Evolutionary conservation across 2,888 invertebrate genomes (phyloP), one percentile per base, ranked within the genome.

Genomic region (Lasioglossum malachurum): DNA sequence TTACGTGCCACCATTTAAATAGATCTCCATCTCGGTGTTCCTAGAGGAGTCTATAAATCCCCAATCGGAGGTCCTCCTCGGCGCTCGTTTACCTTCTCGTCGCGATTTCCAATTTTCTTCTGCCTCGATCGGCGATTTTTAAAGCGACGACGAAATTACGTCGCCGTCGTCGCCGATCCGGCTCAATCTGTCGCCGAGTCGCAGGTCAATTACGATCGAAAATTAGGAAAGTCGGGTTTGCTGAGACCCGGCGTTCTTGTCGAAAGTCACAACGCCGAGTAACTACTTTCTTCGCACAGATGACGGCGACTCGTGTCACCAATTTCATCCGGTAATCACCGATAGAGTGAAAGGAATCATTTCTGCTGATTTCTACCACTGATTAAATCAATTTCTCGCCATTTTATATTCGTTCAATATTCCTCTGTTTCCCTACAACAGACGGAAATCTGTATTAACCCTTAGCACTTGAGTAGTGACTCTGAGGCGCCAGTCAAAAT

Each of bases 71-170:
- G 35, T 31, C 64, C 19, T 76, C 35, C 53, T 10, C 41, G 60
- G 31, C 14, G 38, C 49, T 79, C 78, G 73, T 85, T 83, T 79
- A 76, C 76, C 74, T 75, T 69, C 75, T 41, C 83, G 71, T 46
- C 49, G 84, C 72, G 35, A 41, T 41, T 60, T 81, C 64, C 81
- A 85, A 81, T 85, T 81, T 85, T 67, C 78, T 16, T 46, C 72
- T 80, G 35, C 44, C 60, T 75, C 77, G 75, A 80, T 84, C 84
- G 80, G 46, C 31, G 31, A 69, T 71, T 80, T 77, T 77, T 53
- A 84, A 44, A 83, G 12, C 78, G 67, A 41, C 84, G 67, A 60
- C 38, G 83, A 67, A 74, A 84, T 84, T 83, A 83, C 77, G 41
- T 75, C 31, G 23, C 19, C 49, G 35, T 23, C 38, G 23, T 31